Evolutionary conservation across 2,113 vertebrate genomes (phyloP), one percentile per base, ranked within the genome.

Genomic region (Odocoileus hemionus): DNA sequence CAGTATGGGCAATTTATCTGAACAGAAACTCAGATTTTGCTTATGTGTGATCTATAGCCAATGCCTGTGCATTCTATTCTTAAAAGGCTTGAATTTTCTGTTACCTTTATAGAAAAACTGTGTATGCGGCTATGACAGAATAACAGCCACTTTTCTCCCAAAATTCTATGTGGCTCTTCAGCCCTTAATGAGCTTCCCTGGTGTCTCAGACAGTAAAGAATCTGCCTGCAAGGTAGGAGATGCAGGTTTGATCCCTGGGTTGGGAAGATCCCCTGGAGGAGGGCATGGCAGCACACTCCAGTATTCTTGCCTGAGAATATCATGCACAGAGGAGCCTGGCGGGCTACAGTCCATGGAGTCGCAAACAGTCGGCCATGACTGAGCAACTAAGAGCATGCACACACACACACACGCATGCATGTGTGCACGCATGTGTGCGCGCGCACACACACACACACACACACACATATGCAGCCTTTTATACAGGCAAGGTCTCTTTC

Each of bases 91-190:
- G 55, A 54, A 64, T 43, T 92, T 94, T 91, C 54, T 82, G 21
- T 89, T 74, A 54, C 64, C 55, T 96, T 85, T 79, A 10, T 52
- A 88, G 60, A 19, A 58, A 96, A 93, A 89, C 11, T n/a, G 14
- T 88, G 26, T 11, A 23, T 16, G 19, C 11, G 3, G 30, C 45
- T 84, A 58, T 5, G 21, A 94, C 39, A 52, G 39, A 94, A 52
- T 25, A 86, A 86, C 13, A 92, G 39, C 33, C 43, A 67, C 86
- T 80, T 86, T n/a, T 89, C 47, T 87, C 80, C 64, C 25, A 36
- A 84, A 47, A 95, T 23, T 28, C n/a, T 33, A 39, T 30, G 39
- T 85, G n/a, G 7, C 54, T 91, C n/a, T 96, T 91, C 67, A 85
- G 57, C 61, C 16, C 54, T 76, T 76, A 43, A 76, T 43, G 12